Conservation (phyloP, 2,113 vertebrate genomes). For the Otis tarda region DNA sequence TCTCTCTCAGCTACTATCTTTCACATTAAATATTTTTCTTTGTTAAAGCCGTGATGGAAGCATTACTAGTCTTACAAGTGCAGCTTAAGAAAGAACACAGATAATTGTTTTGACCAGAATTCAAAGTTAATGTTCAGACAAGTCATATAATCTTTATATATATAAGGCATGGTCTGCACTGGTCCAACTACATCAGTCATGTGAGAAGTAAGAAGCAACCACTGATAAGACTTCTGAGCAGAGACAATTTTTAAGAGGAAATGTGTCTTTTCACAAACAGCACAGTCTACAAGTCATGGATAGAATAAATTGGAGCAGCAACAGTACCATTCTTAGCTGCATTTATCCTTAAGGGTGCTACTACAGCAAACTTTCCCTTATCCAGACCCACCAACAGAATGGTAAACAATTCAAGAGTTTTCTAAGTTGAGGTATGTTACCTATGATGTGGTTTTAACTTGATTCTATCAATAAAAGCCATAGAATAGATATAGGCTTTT, state of each 20-base stretch:
- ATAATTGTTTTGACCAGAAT: neutral
- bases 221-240: neutral
- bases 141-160: neutral
- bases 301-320: neutral
- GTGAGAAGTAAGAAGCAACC: neutral
- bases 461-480: neutral
- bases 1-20: neutral
- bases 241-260: neutral
- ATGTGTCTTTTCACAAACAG: neutral
- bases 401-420: neutral
- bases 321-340: neutral
- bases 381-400: neutral
- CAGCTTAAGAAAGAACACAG: neutral
- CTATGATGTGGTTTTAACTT: neutral
- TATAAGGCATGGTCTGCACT: neutral
- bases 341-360: neutral
- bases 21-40: neutral
- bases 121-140: neutral
- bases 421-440: neutral
- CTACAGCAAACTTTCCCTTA: neutral
- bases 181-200: neutral
- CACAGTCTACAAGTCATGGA: neutral
- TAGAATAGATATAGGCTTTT: neutral
- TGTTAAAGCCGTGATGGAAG: neutral
- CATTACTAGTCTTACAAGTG: neutral